These are phyloP conservation scores for Alethe castanea DNA, from an alignment of 2,113 vertebrate genomes.

Conservation along the genomic window DNA sequence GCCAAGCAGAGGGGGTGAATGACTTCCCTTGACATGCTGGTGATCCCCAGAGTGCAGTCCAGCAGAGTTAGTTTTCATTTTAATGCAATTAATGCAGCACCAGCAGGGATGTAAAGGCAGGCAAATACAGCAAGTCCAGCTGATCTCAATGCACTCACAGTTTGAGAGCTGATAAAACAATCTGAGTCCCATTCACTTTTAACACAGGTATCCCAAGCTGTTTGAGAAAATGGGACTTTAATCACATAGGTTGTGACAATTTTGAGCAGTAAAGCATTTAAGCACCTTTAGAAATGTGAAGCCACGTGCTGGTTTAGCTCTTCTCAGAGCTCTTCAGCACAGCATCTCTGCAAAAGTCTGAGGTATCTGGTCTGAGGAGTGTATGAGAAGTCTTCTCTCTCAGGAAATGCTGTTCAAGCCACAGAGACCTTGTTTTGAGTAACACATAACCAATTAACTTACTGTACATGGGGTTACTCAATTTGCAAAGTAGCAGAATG, in stretches of 20 bases:
- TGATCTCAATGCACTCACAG: not conserved
- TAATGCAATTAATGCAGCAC: not conserved
- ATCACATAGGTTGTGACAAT: not conserved
- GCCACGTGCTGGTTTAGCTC: fast-evolving
- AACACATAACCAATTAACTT: not conserved
- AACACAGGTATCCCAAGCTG: not conserved
- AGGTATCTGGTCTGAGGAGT: not conserved
- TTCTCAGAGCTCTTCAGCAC: not conserved
- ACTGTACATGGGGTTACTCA: not conserved
- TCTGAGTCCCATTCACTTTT: not conserved
- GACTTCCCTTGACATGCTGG: not conserved
- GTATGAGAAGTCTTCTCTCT: not conserved
- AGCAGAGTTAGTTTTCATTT: not conserved
- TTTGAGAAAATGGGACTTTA: not conserved
- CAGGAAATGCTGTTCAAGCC: not conserved
- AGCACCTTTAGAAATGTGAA: not conserved
- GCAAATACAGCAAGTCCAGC: not conserved
- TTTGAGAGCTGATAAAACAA: not conserved
- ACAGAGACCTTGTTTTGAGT: not conserved
- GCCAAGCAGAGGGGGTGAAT: not conserved
- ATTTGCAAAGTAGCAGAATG: not conserved
- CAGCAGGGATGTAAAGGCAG: not conserved
- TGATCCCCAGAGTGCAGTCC: not conserved
- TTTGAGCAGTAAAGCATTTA: not conserved
- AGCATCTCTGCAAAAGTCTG: not conserved